Evolutionary conservation across 1,140 invertebrate genomes (phyloP).

Genomic region (Drosophila parabipectinata): DNA sequence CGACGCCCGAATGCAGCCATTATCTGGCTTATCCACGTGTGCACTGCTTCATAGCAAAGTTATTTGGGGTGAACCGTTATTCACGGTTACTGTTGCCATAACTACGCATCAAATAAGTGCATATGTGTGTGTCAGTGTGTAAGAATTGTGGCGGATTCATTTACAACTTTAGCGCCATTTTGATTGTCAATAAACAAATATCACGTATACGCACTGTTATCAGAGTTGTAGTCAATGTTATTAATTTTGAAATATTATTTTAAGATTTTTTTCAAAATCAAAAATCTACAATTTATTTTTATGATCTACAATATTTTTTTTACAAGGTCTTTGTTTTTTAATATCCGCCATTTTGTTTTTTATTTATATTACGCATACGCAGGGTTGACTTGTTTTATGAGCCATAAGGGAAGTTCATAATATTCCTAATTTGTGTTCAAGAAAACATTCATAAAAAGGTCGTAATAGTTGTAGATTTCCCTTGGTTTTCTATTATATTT

Average conservation of each 20-base stretch:
- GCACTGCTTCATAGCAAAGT: background rate
- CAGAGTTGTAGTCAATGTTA: background rate
- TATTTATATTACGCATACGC: conserved; percentile 9
- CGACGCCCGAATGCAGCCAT: conserved; percentile 30
- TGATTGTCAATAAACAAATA: background rate
- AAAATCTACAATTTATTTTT: too few relatives aligned
- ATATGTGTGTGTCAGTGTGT: background rate
- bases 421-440: conserved; percentile 3
- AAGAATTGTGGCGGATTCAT: too few relatives aligned
- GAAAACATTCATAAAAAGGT: background rate
- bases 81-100: background rate
- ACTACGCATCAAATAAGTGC: background rate
- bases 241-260: background rate
- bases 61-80: background rate
- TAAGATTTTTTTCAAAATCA: too few relatives aligned
- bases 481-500: background rate
- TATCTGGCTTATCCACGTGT: conserved; percentile 18
- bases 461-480: background rate
- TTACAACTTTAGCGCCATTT: background rate
- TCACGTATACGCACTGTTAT: background rate
- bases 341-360: background rate
- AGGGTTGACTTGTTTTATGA: background rate
- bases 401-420: background rate
- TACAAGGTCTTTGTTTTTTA: too few relatives aligned
- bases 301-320: too few relatives aligned